Evolutionary conservation across 2,888 invertebrate genomes (phyloP), one percentile per base, ranked within the genome.

Genomic region (Petrolisthes cinctipes): DNA sequence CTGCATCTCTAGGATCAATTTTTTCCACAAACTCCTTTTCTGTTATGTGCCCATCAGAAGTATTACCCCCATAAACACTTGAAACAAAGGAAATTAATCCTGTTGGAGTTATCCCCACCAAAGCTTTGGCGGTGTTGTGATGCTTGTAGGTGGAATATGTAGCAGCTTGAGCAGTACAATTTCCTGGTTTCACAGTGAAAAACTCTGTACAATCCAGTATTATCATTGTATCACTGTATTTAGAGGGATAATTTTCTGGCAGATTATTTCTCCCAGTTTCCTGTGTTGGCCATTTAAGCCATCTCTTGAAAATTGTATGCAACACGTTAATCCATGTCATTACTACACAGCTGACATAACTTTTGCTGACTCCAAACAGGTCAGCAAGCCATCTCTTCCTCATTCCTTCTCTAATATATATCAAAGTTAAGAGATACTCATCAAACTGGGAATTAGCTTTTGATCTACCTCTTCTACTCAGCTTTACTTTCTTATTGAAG

Each of bases 101-200:
- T 57, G 54, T 75, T 17, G 85, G 79, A 11, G 80, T 78, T 53
- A 75, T n/a, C n/a, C n/a, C n/a, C n/a, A n/a, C n/a, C n/a, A n/a
- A n/a, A n/a, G n/a, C n/a, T n/a, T n/a, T n/a, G 4, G 9, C 61
- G 5, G 85, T 85, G 54, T 81, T 85, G 56, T 79, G 54, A 51
- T 85, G 75, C 80, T 85, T 85, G 9, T 85, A 85, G 14, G 3
- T 78, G 0, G 85, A 85, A 85, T 78, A 85, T 37, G 85, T 85
- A 2, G 85, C 85, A 57, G 76, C 68, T 66, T 85, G 85, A 14
- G 85, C 76, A 56, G 61, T 23, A 23, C 20, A 23, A 85, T 85
- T 85, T 56, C 20, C 0, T 6, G 80, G 85, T 73, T 81, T 85
- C 1, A 56, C 14, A 0, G 61, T 61, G n/a, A 61, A 61, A n/a